phyloP scores from a whole-genome alignment of 2,888 invertebrate genomes.

The Amiota minor region DNA sequence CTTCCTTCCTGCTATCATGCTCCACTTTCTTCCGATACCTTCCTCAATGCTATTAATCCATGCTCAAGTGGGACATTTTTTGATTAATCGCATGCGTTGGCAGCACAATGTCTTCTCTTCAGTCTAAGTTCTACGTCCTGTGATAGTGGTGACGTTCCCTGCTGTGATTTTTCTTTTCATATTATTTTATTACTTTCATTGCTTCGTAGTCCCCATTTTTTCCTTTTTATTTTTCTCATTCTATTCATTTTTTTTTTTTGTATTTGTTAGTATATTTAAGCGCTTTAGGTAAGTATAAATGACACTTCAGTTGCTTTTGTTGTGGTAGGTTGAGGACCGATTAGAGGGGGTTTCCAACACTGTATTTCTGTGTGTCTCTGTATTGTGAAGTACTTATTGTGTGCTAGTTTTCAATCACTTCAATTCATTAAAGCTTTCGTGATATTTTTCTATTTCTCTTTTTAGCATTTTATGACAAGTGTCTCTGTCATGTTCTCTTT shows the following conservation, averaged over 20 bases:
- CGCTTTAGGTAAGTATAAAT: conserved; percentile 10
- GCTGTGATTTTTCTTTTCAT: conserved; percentile 6
- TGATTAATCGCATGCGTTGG: conserved; percentile 27
- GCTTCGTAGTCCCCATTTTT: background rate
- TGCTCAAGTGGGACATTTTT: conserved; percentile 22
- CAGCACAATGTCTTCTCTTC: background rate
- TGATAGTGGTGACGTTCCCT: background rate
- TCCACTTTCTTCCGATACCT: too few species aligned
- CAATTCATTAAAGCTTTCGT: background rate
- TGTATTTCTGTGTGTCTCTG: background rate
- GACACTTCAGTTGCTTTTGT: background rate
- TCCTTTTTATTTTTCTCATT: background rate
- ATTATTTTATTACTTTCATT: background rate
- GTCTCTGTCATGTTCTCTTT: background rate
- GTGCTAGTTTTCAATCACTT: conserved; percentile 4
- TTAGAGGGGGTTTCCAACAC: too few species aligned
- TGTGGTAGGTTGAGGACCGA: too few species aligned
- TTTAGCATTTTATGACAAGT: background rate
- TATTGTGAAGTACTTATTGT: background rate
- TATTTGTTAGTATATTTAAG: background rate
- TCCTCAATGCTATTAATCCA: conserved; percentile 7
- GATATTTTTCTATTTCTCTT: background rate
- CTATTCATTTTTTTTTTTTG: background rate
- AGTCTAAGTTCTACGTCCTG: background rate
- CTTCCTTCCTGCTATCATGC: background rate